Base-by-base conservation (phyloP, 2,113 vertebrate genomes). In the Channa maculata region DNA sequence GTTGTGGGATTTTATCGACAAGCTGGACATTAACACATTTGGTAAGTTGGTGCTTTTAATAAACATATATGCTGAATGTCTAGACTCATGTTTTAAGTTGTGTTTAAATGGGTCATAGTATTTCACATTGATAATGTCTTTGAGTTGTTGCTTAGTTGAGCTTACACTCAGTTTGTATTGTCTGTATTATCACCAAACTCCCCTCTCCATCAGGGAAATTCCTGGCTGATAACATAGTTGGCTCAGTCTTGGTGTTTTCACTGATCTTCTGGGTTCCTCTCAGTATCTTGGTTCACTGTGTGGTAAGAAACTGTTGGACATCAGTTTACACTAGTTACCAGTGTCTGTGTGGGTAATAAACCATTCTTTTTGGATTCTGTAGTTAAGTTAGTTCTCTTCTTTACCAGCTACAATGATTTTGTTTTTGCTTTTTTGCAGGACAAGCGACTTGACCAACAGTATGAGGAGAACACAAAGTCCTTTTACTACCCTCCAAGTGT, bases 1-100 rank as follows among this genome's bases (percentile, higher is more conserved):
- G 49, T 92, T 99, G 69, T 99, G 98, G 98, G 96, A 97, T 88
- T 99, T 99, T 82, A 99, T 99, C n/a, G 98, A 99, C 89, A 95
- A 98, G 65, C 93, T 99, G 75, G 95, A 98, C 90, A 99, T 99
- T 84, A 99, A 99, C 71, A 99, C 96, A 34, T 97, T 99, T 10
- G 95, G 98, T 99, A 92, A 92, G 94, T 77, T 11, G 0, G 1
- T 24, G 33, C 34, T 63, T 10, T 6, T 4, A 24, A 48, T 12
- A 41, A 8, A 4, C 3, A 36, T 52, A 44, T 45, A 24, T 24
- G 24, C 24, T 24, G 24, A 24, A 24, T 24, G 24, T 24, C 24
- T 24, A 24, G 24, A 24, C 24, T 24, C 24, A 24, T 24, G 1
- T 24, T 24, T 24, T 24, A 24, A 24, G 24, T 24, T 24, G 24